These are phyloP conservation scores for Drosophila antonietae DNA, from an alignment of 2,888 invertebrate species.

Conservation along the genomic window DNA sequence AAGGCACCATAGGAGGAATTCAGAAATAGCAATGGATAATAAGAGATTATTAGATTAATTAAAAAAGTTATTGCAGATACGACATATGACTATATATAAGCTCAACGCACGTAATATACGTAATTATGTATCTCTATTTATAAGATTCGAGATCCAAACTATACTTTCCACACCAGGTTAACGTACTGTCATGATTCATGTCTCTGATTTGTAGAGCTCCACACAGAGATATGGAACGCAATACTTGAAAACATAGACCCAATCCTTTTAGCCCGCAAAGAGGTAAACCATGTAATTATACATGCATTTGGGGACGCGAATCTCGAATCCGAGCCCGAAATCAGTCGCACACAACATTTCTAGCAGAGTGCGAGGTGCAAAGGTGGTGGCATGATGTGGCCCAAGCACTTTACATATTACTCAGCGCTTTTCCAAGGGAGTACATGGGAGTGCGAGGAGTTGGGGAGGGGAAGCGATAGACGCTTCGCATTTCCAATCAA, in stretches of 20 bases:
- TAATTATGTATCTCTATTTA: neutral
- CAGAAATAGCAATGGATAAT: neutral
- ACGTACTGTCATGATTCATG: conserved; percentile 36
- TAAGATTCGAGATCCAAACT: conserved; percentile 29
- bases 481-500: conserved; percentile 65
- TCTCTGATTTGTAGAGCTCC: conserved; percentile 33
- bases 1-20: neutral
- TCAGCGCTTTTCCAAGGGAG: conserved; percentile 57
- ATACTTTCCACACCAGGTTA: conserved; percentile 33
- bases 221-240: neutral
- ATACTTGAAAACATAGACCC: neutral
- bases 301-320: conserved; percentile 31
- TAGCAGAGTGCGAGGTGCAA: conserved; percentile 56
- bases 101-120: neutral
- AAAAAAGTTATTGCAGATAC: neutral
- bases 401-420: conserved; percentile 71
- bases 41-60: neutral
- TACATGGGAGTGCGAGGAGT: neutral
- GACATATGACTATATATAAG: neutral
- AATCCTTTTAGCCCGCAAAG: conserved; percentile 25
- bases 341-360: conserved; percentile 39
- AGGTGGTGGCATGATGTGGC: neutral
- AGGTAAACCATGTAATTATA: conserved; percentile 44
- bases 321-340: neutral
- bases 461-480: conserved; percentile 1